A percentile compares a stretch with the other conserved stretches of the same genome.
Conservation (phyloP, 2,888 invertebrate species). For the Drosophila parthenogenetica region DNA sequence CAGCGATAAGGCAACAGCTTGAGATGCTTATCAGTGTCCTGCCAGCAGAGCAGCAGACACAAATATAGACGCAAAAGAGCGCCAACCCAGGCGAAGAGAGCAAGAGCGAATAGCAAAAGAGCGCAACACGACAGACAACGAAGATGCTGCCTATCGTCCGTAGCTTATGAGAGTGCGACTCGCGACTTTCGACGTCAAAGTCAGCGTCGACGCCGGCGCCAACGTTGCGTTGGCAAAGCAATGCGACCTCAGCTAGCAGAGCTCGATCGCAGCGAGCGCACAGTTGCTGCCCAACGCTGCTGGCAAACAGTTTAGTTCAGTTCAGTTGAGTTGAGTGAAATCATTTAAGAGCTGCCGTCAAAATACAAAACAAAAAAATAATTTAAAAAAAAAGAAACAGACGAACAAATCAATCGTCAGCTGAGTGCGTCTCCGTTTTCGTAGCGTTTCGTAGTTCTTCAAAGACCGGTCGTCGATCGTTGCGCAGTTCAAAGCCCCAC, state of each 20-base stretch:
- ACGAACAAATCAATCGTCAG: slow-evolving; percentile 11
- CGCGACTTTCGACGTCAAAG: slow-evolving; percentile 3
- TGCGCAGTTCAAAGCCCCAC: slow-evolving; percentile 38
- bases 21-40: slow-evolving; percentile 22
- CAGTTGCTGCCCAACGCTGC: slow-evolving; percentile 51
- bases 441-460: slow-evolving; percentile 26
- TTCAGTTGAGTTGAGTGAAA: slow-evolving; percentile 7
- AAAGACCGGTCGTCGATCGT: slow-evolving; percentile 50
- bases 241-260: slow-evolving; percentile 15
- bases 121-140: background rate
- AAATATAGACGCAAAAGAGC: slow-evolving; percentile 14
- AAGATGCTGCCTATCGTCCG: slow-evolving; percentile 5
- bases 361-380: background rate
- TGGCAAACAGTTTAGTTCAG: slow-evolving; percentile 43
- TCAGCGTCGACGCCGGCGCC: slow-evolving; percentile 25
- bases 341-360: background rate
- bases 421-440: slow-evolving; percentile 15
- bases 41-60: background rate
- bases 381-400: background rate
- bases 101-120: background rate
- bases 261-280: slow-evolving; percentile 26
- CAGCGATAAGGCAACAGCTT: slow-evolving; percentile 14
- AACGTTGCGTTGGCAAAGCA: background rate
- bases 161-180: background rate
- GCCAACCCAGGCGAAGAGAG: background rate